These are phyloP conservation scores for Leucozona laternaria DNA, from an alignment of 2,888 invertebrate species.

Conservation along the genomic window DNA sequence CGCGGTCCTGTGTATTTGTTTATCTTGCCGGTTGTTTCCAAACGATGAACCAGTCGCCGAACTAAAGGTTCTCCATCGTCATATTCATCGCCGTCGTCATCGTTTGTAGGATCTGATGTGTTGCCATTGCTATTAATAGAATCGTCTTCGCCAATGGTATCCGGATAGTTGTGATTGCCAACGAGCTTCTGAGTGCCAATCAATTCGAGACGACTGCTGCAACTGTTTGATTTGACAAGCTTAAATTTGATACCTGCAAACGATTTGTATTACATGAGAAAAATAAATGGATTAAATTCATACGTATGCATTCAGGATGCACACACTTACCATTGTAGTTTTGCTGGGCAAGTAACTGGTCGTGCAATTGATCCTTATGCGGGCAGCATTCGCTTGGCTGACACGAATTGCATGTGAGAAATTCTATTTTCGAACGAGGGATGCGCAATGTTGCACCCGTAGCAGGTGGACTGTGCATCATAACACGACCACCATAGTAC, in stretches of 20 bases:
- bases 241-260: slow-evolving; percentile 89
- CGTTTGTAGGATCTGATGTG: neutral
- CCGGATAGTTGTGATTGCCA: slow-evolving; percentile 52
- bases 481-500: slow-evolving; percentile 93
- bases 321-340: slow-evolving; percentile 76
- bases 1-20: slow-evolving; percentile 77
- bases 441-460: slow-evolving; percentile 83
- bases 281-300: slow-evolving; percentile 23
- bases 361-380: slow-evolving; percentile 75
- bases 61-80: slow-evolving; percentile 81
- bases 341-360: slow-evolving; percentile 62
- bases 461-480: slow-evolving; percentile 85
- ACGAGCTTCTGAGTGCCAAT: slow-evolving; percentile 86
- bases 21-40: slow-evolving; percentile 80
- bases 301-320: neutral
- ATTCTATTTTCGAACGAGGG: slow-evolving; percentile 83
- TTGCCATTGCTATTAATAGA: slow-evolving; percentile 35
- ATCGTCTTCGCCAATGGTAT: slow-evolving; percentile 65
- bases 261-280: neutral
- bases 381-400: slow-evolving; percentile 79
- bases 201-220: slow-evolving; percentile 92
- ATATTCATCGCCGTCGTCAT: slow-evolving; percentile 57
- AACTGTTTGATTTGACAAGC: slow-evolving; percentile 93
- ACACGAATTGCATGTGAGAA: slow-evolving; percentile 82
- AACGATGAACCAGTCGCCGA: slow-evolving; percentile 82